Percentiles rank a stretch among this genome's conserved stretches.
Conservation (phyloP, 2,888 invertebrate genomes). For the Nephrotoma appendiculata region DNA sequence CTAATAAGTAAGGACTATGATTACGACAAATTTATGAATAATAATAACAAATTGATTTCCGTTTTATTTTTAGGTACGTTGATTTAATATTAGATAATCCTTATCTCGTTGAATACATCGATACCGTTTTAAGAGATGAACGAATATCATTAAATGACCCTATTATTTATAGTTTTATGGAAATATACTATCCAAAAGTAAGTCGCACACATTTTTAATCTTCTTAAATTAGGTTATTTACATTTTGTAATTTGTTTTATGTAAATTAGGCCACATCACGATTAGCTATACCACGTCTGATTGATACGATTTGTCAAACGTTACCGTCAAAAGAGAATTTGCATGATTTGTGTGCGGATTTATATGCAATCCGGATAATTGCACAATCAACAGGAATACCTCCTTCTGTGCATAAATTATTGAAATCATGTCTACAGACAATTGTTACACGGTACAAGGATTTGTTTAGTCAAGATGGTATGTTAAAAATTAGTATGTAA, state of each 20-base stretch:
- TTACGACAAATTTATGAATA: neutral
- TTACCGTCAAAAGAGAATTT: constrained; percentile 31
- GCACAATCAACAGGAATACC: constrained; percentile 31
- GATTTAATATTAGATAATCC: constrained; percentile 67
- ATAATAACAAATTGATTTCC: neutral
- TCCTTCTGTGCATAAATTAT: constrained; percentile 27
- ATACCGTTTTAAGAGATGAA: constrained; percentile 79
- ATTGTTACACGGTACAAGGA: constrained; percentile 11
- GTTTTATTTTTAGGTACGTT: constrained; percentile 47
- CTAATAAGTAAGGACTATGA: constrained; percentile 25
- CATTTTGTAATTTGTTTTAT: neutral
- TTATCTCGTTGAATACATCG: constrained; percentile 78
- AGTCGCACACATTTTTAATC: neutral
- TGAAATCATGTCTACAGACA: constrained; percentile 27
- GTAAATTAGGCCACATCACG: constrained; percentile 24
- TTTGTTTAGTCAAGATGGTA: constrained; percentile 11
- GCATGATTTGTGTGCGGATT: constrained; percentile 31
- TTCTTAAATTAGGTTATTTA: neutral
- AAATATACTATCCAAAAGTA: constrained; percentile 82
- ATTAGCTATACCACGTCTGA: constrained; percentile 29
- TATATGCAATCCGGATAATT: constrained; percentile 32
- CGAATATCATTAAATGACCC: constrained; percentile 70
- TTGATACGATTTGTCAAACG: constrained; percentile 31
- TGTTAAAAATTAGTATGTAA: neutral
- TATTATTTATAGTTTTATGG: constrained; percentile 74